Percentiles rank a stretch among this genome's conserved stretches.
Conservation (phyloP, 2,797 vertebrate species). For the Onychomys torridus region DNA sequence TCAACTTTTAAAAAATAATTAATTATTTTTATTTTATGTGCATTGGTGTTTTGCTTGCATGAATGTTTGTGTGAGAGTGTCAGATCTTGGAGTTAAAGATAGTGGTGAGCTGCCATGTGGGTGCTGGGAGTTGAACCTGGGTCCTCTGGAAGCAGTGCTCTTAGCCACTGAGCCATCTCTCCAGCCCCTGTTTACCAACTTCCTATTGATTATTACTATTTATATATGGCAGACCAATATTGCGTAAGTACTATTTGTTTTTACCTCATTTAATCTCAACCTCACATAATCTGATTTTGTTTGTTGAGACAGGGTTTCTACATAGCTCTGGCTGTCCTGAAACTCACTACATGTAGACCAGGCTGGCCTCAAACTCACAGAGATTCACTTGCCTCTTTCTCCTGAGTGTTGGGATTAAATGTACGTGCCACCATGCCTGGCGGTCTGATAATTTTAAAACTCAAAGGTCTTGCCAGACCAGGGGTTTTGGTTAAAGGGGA, state of each 20-base stretch:
- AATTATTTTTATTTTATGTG: too few species aligned
- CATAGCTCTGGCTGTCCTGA: neutral
- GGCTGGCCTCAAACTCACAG: neutral
- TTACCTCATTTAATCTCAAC: neutral
- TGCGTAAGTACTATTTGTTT: neutral
- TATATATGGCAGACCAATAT: neutral
- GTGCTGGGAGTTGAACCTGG: too few species aligned
- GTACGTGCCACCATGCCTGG: neutral
- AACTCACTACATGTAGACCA: neutral
- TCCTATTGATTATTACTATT: slow-evolving; percentile 28
- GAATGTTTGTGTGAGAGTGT: too few species aligned
- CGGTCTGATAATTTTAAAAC: neutral
- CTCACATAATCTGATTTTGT: neutral
- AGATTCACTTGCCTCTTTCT: neutral
- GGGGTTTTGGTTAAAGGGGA: slow-evolving; percentile 7
- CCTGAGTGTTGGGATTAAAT: neutral
- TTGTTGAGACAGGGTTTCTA: too few species aligned
- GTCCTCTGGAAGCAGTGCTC: too few species aligned
- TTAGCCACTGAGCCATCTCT: too few species aligned
- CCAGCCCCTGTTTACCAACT: neutral
- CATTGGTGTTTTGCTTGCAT: too few species aligned
- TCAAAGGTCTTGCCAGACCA: neutral
- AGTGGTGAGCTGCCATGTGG: too few species aligned
- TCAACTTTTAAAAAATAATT: neutral
- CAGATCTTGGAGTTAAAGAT: too few species aligned